Evolutionary conservation across 2,113 vertebrate genomes (phyloP), one percentile per base, ranked within the genome.

Genomic region (Gymnarchus niloticus): DNA sequence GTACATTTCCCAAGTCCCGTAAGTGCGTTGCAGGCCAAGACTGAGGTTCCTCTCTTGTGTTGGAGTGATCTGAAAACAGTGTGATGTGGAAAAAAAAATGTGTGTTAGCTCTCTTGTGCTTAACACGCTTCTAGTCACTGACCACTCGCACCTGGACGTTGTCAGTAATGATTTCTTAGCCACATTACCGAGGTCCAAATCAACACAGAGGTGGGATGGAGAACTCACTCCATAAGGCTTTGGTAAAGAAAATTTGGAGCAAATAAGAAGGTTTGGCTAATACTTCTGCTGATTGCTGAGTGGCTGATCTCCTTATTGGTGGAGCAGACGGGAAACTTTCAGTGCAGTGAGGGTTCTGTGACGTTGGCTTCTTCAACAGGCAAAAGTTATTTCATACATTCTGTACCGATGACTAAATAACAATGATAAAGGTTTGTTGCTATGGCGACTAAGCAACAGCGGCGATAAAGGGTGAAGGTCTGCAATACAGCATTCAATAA

Each of bases 371-470:
- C 88, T 85, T 83, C 57, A 86, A 82, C 28, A 81, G 77, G 84
- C 61, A 33, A 87, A 51, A 84, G 23, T 85, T 84, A 49, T 83
- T 54, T 57, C 69, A 65, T n/a, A 48, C 51, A 73, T n/a, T 82
- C 76, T 33, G 57, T 59, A 84, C 83, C 85, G 86, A 84, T 81
- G 69, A 28, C 78, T 59, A 86, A 84, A 59, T 88, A 85, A 84
- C 87, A 89, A 88, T 86, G 83, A 86, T 87, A 88, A 87, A 69
- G 82, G 88, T 86, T 83, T 14, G 96, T 96, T 96, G 92, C 96
- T 93, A 95, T 96, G 93, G 96, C 91, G 95, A 96, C 95, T 92
- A 92, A 91, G 94, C 85, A 94, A 93, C 93, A 93, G 93, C 92
- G 90, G 91, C 94, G 92, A 92, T 94, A 93, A 94, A 95, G 91